Base-by-base conservation (phyloP, 1,140 invertebrate genomes). In the Anagrus nilaparvatae region DNA sequence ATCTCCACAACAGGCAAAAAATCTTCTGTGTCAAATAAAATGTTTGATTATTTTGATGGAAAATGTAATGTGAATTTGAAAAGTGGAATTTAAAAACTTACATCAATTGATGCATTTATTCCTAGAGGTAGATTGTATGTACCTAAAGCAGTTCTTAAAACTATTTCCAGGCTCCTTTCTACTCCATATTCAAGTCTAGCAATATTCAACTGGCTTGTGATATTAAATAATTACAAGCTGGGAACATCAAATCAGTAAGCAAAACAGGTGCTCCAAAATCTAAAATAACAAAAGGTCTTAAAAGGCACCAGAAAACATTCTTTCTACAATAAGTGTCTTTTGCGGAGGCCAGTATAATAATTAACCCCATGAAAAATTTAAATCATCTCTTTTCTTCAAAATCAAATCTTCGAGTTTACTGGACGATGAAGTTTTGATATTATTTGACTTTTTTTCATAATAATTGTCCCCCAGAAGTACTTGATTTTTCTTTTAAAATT, bases 271-370 rank as follows among this genome's bases (percentile, higher is more conserved):
- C 77, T 16, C 89, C 88, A 65, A 95, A 92, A 67, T 95, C 90
- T 10, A 96, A 67, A 8, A 89, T 84, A 31, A 94, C 86, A 69
- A 88, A 93, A 44, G 88, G 72, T 12, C 82, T 65, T 27, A n/a
- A n/a, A n/a, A n/a, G n/a, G 87, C 87, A 50, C 82, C 87, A 16
- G 87, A 89, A 66, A 92, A 86, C 84, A 94, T 91, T 46, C 88
- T 73, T 59, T 95, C 89, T 30, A 95, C 87, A n/a, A 93, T 81
- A 34, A 93, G 75, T 49, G 84, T 83, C 54, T 88, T 84, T 43
- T 87, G 83, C 16, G 84, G 78, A 17, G 85, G 82, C 39, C 81
- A 78, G 29, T 74, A 72, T 30, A 90, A 67, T 30, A 87, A 69
- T 60, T 81, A 79, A 51, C 81, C 81, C 75, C 84, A 86, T 17